Evolutionary conservation across 2,888 invertebrate species (phyloP), one percentile per base, ranked within the genome.

Genomic region (Scaptomyza cyrtandrae): DNA sequence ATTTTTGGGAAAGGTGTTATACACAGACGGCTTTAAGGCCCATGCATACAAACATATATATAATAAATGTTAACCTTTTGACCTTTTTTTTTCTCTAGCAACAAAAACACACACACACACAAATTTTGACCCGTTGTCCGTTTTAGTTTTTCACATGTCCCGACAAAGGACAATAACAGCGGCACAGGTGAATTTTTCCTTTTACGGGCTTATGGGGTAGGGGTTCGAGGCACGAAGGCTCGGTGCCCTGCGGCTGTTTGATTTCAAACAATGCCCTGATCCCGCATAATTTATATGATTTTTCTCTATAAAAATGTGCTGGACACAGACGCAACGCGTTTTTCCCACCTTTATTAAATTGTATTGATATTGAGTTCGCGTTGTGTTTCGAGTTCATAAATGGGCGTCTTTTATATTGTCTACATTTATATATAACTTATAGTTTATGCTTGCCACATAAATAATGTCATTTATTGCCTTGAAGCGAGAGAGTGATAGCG

Each of bases 271-370:
- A 88, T 87, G 70, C 74, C 55, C 70, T 82, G 84, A 88, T 86
- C 87, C 86, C 87, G 88, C 88, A 87, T 87, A 87, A 87, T 88
- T 87, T 88, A 87, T 87, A 81, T 77, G 79, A 83, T 83, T 73
- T 76, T 71, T 75, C 74, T 64, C 69, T 66, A 74, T 73, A 77
- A 77, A 77, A 77, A 75, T 50, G 53, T 37, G 53, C 49, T 46
- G 75, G 75, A 71, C 70, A 59, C 70, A 59, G 60, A 59, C 69
- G 52, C 67, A 48, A n/a, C 56, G 58, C 66, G 56, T 78, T 88
- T 88, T 86, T 88, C 88, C 86, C 86, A 84, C 86, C 81, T 82
- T 82, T 85, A 85, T 85, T 86, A 84, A 86, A 84, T 77, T 83
- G 85, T 82, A 78, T 75, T 75, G 75, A 71, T 71, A 75, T 67